A percentile compares a stretch with the other conserved stretches of the same genome.
These are phyloP conservation scores for Mesorhabditis sp. DNA, from an alignment of 2,888 invertebrate species.

Conservation along the genomic window DNA sequence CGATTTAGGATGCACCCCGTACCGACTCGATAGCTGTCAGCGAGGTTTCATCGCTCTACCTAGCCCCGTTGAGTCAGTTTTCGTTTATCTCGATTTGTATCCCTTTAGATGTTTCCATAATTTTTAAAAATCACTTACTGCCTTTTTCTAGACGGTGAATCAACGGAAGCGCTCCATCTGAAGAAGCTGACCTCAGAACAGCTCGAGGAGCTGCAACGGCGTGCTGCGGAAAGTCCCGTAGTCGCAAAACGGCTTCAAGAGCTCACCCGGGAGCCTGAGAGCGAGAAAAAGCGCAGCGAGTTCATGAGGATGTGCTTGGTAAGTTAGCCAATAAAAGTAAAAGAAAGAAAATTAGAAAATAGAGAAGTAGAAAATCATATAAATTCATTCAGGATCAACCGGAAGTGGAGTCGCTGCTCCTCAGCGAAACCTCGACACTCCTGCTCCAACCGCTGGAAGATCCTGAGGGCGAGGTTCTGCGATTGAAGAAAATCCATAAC, in stretches of 20 bases:
- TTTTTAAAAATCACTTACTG: neutral
- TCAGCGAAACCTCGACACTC: neutral
- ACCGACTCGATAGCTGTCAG: neutral
- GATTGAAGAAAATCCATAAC: neutral
- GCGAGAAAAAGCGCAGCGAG: too few relatives aligned
- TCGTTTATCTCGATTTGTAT: too few relatives aligned
- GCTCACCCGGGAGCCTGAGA: too few relatives aligned
- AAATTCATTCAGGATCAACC: neutral
- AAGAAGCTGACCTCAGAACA: neutral
- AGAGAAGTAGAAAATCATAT: too few relatives aligned
- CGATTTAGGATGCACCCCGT: slow-evolving; percentile 3
- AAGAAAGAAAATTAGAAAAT: too few relatives aligned
- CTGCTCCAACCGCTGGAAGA: neutral
- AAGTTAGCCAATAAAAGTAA: too few relatives aligned
- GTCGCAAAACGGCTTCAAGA: too few relatives aligned
- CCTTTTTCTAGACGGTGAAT: neutral
- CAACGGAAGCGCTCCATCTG: neutral
- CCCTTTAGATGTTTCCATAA: neutral
- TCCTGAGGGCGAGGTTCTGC: neutral
- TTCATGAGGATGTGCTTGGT: too few relatives aligned
- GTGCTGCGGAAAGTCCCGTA: neutral
- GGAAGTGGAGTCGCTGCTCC: neutral
- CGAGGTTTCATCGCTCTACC: neutral
- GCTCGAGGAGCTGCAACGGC: neutral
- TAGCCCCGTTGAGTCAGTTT: neutral